A percentile compares a stretch with the other conserved stretches of the same genome.
phyloP scores from a whole-genome alignment of 2,797 vertebrate genomes.

The Eutrigla gurnardus region DNA sequence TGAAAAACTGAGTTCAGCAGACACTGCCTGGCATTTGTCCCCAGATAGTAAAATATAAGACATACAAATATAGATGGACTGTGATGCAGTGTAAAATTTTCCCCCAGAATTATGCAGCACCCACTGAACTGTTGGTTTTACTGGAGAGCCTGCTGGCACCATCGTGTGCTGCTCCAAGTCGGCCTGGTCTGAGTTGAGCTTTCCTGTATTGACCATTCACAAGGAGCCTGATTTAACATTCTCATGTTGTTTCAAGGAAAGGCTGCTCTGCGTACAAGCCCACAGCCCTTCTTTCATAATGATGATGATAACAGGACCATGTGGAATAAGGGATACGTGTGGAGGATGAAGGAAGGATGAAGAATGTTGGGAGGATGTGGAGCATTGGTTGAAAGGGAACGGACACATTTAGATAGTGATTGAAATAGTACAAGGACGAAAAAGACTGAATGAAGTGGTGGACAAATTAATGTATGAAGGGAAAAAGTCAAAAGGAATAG shows the following conservation, averaged over 20 bases:
- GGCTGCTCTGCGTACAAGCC: constrained; percentile 41
- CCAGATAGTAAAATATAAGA: not conserved
- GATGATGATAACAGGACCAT: constrained; percentile 78
- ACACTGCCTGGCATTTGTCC: not conserved
- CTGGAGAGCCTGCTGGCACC: constrained; percentile 25
- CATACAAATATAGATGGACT: not conserved
- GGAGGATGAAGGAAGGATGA: constrained; percentile 31
- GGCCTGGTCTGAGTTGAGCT: constrained; percentile 38
- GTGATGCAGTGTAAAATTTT: not conserved
- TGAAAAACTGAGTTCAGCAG: not conserved
- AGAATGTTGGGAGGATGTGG: constrained; percentile 4
- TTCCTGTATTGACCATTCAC: constrained; percentile 59
- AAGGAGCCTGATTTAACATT: constrained; percentile 69
- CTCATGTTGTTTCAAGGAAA: constrained; percentile 60
- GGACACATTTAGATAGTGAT: constrained; percentile 1
- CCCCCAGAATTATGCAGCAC: not conserved
- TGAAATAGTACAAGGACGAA: not conserved
- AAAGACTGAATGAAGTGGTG: not conserved
- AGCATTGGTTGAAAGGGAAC: not conserved
- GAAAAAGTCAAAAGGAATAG: not conserved
- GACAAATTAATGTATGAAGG: not conserved
- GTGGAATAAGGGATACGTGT: constrained; percentile 74
- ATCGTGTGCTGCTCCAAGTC: constrained; percentile 22
- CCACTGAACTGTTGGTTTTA: constrained; percentile 1
- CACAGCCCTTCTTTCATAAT: constrained; percentile 72